These are phyloP conservation scores for Xestoiulus laeticollis DNA, from an alignment of 2,888 invertebrate genomes.

Conservation along the genomic window DNA sequence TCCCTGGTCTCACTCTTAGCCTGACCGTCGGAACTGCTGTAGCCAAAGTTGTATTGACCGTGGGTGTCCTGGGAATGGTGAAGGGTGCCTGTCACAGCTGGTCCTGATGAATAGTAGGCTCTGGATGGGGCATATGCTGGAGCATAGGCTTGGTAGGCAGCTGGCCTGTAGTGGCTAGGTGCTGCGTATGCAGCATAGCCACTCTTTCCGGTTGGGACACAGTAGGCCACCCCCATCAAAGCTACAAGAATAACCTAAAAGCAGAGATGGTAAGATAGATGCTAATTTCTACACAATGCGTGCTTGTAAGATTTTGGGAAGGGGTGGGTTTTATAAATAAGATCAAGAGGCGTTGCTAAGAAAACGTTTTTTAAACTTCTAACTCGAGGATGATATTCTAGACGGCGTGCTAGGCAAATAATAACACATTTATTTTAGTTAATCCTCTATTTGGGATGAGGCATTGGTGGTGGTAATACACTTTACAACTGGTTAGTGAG, in stretches of 20 bases:
- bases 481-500: too few relatives aligned
- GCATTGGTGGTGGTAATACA: too few relatives aligned
- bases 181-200: not conserved
- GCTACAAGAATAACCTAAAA: conserved; percentile 42
- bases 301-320: not conserved
- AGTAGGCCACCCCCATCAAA: conserved; percentile 36
- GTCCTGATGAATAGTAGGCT: conserved; percentile 33
- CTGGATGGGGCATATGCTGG: conserved; percentile 45
- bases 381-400: not conserved
- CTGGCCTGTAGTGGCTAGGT: not conserved
- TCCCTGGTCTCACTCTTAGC: conserved; percentile 77
- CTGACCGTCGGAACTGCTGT: conserved; percentile 74
- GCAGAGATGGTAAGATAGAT: not conserved
- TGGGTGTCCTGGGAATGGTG: conserved; percentile 66
- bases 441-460: too few relatives aligned
- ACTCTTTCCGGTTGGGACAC: conserved; percentile 39
- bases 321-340: not conserved
- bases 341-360: not conserved
- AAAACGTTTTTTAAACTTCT: not conserved
- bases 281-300: too few relatives aligned
- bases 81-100: conserved; percentile 46
- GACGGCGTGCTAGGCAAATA: not conserved
- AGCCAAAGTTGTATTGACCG: conserved; percentile 78
- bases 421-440: too few relatives aligned
- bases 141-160: not conserved